Evolutionary conservation across 92 coral and sea anemone species (phyloP).

Genomic region (Actinostola sp.): DNA sequence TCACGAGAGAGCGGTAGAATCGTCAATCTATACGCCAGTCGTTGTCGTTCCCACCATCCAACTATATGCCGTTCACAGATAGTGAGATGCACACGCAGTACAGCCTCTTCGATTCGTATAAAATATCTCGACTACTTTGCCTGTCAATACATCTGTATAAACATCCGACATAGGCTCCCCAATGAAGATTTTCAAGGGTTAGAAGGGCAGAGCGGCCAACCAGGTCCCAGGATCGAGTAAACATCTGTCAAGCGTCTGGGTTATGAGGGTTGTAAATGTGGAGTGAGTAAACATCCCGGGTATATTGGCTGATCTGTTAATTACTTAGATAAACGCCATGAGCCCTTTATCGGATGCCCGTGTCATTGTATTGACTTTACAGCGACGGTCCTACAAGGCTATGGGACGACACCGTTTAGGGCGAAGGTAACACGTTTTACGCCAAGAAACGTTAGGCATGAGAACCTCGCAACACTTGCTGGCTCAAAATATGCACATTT

Average conservation of each 20-base stretch:
- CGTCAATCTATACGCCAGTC: not conserved
- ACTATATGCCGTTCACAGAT: not conserved
- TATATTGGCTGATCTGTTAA: constrained; percentile 82
- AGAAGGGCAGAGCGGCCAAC: constrained; percentile 16
- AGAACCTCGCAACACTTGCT: not conserved
- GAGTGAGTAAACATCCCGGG: constrained; percentile 60
- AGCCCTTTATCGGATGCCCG: constrained; percentile 77
- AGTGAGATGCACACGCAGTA: not conserved
- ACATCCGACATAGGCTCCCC: constrained; percentile 36
- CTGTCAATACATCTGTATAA: constrained; percentile 31
- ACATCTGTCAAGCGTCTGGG: constrained; percentile 66
- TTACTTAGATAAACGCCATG: constrained; percentile 90
- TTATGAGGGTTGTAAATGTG: constrained; percentile 58
- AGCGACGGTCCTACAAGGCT: not conserved
- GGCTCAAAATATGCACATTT: not conserved
- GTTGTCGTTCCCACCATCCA: constrained; percentile 10
- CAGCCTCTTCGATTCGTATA: not conserved
- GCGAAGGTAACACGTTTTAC: constrained; percentile 25
- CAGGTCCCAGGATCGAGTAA: constrained; percentile 15
- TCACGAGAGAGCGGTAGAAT: not conserved
- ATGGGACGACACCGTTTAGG: constrained; percentile 8
- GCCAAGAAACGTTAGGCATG: not conserved
- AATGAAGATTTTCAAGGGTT: constrained; percentile 37
- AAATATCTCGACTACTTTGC: constrained; percentile 5
- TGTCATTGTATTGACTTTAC: constrained; percentile 68